Percentiles rank a stretch among this genome's conserved stretches.
phyloP scores from a whole-genome alignment of 2,888 invertebrate genomes.

The Crioceris asparagi region DNA sequence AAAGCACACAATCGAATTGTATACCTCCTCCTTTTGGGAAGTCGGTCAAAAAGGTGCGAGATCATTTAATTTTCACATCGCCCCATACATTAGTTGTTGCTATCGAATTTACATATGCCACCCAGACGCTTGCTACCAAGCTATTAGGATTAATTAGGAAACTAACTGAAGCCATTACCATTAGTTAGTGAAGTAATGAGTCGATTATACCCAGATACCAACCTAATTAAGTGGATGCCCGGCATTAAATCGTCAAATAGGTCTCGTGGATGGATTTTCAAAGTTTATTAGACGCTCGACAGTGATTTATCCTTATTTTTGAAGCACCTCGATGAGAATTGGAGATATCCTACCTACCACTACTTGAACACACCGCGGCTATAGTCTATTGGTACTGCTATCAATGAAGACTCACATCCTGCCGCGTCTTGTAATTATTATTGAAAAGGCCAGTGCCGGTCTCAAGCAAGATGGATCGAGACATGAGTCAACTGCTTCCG shows the following conservation, averaged over 20 bases:
- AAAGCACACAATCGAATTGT: too few species aligned
- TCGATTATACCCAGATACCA: slow-evolving; percentile 19
- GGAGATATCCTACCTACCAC: slow-evolving; percentile 5
- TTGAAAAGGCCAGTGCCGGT: too few species aligned
- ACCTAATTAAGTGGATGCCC: slow-evolving; percentile 16
- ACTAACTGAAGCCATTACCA: slow-evolving; percentile 22
- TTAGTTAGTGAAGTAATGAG: slow-evolving; percentile 20
- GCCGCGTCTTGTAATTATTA: too few species aligned
- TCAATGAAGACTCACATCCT: too few species aligned
- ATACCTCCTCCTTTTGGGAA: too few species aligned
- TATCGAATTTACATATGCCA: slow-evolving; percentile 27
- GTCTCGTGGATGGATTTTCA: slow-evolving; percentile 14
- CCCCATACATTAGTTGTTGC: too few species aligned
- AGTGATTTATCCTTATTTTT: slow-evolving; percentile 14
- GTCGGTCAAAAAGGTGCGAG: too few species aligned
- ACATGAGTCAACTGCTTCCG: too few species aligned
- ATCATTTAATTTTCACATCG: too few species aligned
- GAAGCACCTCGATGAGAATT: slow-evolving; percentile 3
- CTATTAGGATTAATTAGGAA: slow-evolving; percentile 27
- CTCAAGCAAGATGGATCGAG: too few species aligned
- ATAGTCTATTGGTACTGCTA: too few species aligned
- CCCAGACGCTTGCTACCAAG: slow-evolving; percentile 20
- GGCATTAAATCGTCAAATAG: slow-evolving; percentile 15
- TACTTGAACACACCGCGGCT: too few species aligned
- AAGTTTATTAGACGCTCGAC: slow-evolving; percentile 16